phyloP scores from a whole-genome alignment of 1,140 invertebrate species.

The Leptinotarsa undecemlineata region DNA sequence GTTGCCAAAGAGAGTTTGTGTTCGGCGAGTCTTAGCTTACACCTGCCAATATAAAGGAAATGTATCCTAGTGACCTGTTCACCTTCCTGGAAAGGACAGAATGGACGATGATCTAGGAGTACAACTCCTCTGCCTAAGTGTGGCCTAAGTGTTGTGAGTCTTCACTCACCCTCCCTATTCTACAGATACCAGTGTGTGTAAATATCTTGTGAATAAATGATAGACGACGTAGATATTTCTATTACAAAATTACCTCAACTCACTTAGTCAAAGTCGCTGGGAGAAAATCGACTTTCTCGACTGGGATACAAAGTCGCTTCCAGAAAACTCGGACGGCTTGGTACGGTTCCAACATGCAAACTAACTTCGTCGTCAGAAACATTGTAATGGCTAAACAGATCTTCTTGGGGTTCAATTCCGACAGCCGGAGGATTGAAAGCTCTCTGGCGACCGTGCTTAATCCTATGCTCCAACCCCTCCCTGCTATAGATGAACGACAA shows the following conservation, averaged over 20 bases:
- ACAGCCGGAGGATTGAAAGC: conserved; percentile 47
- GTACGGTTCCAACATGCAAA: conserved; percentile 18
- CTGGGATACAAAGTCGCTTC: conserved; percentile 8
- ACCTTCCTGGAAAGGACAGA: no score
- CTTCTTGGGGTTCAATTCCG: background rate
- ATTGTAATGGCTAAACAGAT: conserved; percentile 19
- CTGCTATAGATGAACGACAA: conserved; percentile 78
- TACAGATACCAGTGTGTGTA: no score
- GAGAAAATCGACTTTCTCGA: background rate
- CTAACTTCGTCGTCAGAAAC: conserved; percentile 24
- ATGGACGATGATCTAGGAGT: no score
- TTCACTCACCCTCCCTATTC: no score
- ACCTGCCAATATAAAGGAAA: no score
- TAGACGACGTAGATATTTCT: background rate
- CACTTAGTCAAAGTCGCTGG: background rate
- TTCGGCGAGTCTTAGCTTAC: no score
- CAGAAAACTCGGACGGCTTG: conserved; percentile 20
- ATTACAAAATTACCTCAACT: background rate
- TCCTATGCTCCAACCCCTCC: conserved; percentile 46
- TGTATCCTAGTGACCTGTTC: no score
- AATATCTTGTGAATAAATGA: background rate
- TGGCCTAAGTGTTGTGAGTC: no score
- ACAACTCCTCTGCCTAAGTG: no score
- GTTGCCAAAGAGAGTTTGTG: no score
- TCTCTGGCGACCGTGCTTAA: conserved; percentile 38